Evolutionary conservation across 2,888 invertebrate genomes (phyloP), one percentile per base, ranked within the genome.

Genomic region (Leptopilina myrica): DNA sequence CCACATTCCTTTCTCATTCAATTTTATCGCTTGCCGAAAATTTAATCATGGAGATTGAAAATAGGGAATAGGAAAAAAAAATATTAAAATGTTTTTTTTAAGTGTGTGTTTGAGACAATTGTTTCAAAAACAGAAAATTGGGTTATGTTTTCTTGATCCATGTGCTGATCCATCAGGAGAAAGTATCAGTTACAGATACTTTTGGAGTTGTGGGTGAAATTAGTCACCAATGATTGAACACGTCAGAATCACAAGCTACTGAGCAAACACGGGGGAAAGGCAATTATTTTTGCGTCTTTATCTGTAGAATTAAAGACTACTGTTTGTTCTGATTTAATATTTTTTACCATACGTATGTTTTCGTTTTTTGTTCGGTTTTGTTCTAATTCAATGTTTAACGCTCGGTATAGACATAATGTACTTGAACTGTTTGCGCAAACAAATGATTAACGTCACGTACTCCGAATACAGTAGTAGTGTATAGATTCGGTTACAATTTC

Each of bases 401-500:
- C 8, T 49, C 20, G 46, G 8, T 43, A 43, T 69, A 69, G 49
- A n/a, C 2, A 33, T 33, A 33, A 33, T 33, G 33, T 33, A 33
- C 49, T 69, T 69, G 53, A 69, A 69, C 53, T 56, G 69, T 69
- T 69, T 79, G 77, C 78, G 33, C 33, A 33, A 33, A 33, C 33
- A 33, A 33, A 33, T 33, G 79, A 82, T 82, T 82, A 80, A 82
- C 77, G 79, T 81, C 81, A 79, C 79, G 78, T 81, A 78, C 75
- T 73, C 73, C 75, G 73, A 79, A 77, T 79, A 76, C 75, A 78
- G 80, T 43, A 43, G 33, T 43, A 43, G 33, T 7, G 7, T 43
- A 43, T 81, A 82, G 79, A 81, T 80, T 80, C 81, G 84, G 81
- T 81, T 81, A 79, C 82, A 73, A 82, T 84, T 83, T 81, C 81